Evolutionary conservation across 2,888 invertebrate genomes (phyloP), one percentile per base, ranked within the genome.

Genomic region (Yponomeuta plumbellus): DNA sequence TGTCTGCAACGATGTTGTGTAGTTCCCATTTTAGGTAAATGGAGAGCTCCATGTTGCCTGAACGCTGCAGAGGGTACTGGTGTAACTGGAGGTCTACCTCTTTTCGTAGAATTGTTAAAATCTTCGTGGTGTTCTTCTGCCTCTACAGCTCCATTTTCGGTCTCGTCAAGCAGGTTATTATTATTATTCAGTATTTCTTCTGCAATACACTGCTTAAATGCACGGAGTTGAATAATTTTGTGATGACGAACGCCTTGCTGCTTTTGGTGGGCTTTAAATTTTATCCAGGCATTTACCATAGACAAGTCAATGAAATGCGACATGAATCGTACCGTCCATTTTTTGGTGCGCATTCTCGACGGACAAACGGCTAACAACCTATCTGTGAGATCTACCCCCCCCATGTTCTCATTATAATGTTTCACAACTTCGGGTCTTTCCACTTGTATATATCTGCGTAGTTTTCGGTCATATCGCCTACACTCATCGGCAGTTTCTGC

Each of bases 321-420:
- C 23, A 71, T 69, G 44, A 72, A 66, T 22, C 72, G 66, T 52
- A 66, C 52, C 22, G 70, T 71, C 70, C 69, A 71, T 63, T 71
- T 70, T 40, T 67, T 68, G 34, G 68, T 71, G 52, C 69, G 63
- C 11, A 52, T 22, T 52, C 70, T n/a, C 11, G 58, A 61, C n/a
- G 71, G 70, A 63, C 26, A 71, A 11, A 72, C 68, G 23, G 70
- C 66, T n/a, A 71, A 59, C 67, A 72, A 58, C 23, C 70, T 59
- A 23, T 72, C 71, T 11, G 70, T 69, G 44, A 71, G 66, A 59
- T 70, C 69, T 11, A 72, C 70, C 13, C 72, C 72, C 13, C 70
- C 70, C 69, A 70, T 70, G n/a, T 70, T 70, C 21, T 59, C 22
- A 59, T 70, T 71, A 34, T 71, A 72, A 23, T 66, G 61, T 69